Evolutionary conservation across 2,888 invertebrate species (phyloP), one percentile per base, ranked within the genome.

Genomic region (Scelioninae gen. 1): DNA sequence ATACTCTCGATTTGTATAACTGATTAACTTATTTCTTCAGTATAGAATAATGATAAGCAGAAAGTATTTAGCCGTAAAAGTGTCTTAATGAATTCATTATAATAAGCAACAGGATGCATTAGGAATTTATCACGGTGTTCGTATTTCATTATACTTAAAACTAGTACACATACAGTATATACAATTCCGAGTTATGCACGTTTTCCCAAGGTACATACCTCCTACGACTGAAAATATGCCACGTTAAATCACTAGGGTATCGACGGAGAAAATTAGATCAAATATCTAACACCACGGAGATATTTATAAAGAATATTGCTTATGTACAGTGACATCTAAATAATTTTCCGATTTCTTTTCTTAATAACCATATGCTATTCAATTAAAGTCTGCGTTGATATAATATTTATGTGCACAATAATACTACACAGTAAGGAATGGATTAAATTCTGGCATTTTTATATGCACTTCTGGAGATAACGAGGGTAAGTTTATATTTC

Each of bases 121-220:
- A 32, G 34, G 49, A 34, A 51, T 47, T 51, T 51, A 34, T 68
- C n/a, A 15, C 11, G 32, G 10, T 13, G 10, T 32, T 16, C 45
- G 40, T 32, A 56, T 45, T 66, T 66, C 66, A 53, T 66, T 66
- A 53, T 15, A 51, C 9, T 43, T 66, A 38, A 55, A 68, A 45
- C 56, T 32, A n/a, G 68, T 45, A 58, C 32, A 58, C 47, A 38
- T 58, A 16, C n/a, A n/a, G 40, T 60, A 31, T 51, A 51, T 31
- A 51, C 71, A 71, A 60, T 71, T 60, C n/a, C 58, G 51, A 51
- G 16, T 72, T 72, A 53, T 34, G 53, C 31, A 38, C 47, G 47
- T 55, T 69, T 69, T 69, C 69, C 56, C 69, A 47, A 58, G 69
- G n/a, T 34, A 69, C 38, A 69, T 69, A n/a, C n/a, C n/a, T n/a